Evolutionary conservation across 1,140 invertebrate species (phyloP).

Genomic region (Gryllus bimaculatus): DNA sequence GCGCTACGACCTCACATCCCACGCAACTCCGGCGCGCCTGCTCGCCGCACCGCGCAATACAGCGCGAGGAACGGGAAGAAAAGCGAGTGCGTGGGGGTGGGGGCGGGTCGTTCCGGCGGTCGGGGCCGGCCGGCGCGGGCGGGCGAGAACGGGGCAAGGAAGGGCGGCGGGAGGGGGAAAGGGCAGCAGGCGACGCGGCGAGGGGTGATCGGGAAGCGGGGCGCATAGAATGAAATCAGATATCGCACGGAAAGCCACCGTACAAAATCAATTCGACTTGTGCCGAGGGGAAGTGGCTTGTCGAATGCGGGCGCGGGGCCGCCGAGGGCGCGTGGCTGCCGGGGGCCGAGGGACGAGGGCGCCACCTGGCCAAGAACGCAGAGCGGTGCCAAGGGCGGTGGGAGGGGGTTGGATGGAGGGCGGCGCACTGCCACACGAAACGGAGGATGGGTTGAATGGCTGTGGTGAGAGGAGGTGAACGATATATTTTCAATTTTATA

Average conservation of each 20-base stretch:
- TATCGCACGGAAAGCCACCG: background rate
- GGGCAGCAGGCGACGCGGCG: background rate
- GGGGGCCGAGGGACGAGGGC: background rate
- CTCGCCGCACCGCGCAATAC: background rate
- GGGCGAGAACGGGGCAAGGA: background rate
- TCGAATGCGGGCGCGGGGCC: background rate
- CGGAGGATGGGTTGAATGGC: no score
- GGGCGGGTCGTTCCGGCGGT: background rate
- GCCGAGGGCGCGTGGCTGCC: no score
- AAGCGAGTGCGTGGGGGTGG: background rate
- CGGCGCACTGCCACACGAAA: no score
- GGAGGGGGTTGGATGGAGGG: no score
- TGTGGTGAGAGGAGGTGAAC: no score
- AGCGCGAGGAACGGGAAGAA: background rate
- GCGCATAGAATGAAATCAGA: background rate
- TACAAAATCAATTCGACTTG: constrained; percentile 5
- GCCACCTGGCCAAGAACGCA: background rate
- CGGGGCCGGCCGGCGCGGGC: no score
- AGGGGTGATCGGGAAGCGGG: background rate
- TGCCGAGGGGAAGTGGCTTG: constrained; percentile 2
- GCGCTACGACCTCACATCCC: background rate
- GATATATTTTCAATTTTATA: no score
- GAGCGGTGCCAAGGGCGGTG: no score
- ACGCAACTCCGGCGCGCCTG: background rate
- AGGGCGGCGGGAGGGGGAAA: background rate